Base-by-base conservation (phyloP, 1,140 invertebrate species). In the Tetramorium parvispinum region DNA sequence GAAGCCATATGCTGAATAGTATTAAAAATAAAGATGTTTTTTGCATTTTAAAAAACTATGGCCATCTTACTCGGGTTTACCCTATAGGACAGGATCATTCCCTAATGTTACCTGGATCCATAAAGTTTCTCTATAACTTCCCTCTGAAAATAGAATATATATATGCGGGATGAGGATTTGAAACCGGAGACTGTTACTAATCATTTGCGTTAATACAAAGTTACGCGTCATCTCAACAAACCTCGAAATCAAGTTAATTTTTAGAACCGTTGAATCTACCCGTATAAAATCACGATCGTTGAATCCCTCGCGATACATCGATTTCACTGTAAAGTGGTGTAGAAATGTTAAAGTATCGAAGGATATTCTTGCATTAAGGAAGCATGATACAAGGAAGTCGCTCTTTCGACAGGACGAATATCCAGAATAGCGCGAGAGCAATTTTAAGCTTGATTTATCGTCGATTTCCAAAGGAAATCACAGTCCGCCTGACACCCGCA, bases 381-480 rank as follows among this genome's bases (percentile, higher is more conserved):
- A 40, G 57, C 24, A 27, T 18, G 43, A 65, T 65, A 46, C 32
- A 53, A 51, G 43, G 21, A 77, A 40, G 32, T 61, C n/a, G 32
- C 18, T 21, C 27, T 73, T 43, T 85, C 49, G 16, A 21, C 40
- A 16, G 40, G 32, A 75, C 43, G 76, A 83, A 66, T 75, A 46
- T 70, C 57, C 70, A 40, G 59, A 83, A 75, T 66, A 57, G 51
- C 46, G 49, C 51, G 57, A 71, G 71, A 65, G 61, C 78, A 76
- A 59, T 77, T 65, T 65, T 65, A 88, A 79, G 73, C 75, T 85
- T 78, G 77, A 70, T 88, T 85, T 86, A 88, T 86, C 63, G 51
- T 53, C 46, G 68, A 57, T 55, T 24, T 57, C 61, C 24, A 86
- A 86, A 71, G 61, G 75, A 82, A 70, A 59, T 82, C 51, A 24